Conservation (phyloP, 2,113 vertebrate genomes). For the Antechinus stuartii region DNA sequence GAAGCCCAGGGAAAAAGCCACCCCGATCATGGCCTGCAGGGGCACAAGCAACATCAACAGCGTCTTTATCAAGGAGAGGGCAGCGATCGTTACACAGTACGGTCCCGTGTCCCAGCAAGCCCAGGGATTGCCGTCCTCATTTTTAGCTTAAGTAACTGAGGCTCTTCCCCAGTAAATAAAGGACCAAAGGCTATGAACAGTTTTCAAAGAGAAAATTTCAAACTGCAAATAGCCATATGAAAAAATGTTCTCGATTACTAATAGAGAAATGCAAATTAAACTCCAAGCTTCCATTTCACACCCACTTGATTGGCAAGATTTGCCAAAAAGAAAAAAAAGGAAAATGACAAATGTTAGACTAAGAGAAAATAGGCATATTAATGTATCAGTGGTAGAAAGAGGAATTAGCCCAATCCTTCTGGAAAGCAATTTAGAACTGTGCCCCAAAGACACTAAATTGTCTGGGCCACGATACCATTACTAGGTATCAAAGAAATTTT, state of each 20-base stretch:
- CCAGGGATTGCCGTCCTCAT: not conserved
- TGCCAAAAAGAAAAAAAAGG: not conserved
- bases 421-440: not conserved
- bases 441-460: not conserved
- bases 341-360: not conserved
- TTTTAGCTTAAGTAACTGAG: not conserved
- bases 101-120: not conserved
- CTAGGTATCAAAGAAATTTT: not conserved
- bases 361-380: not conserved
- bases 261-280: not conserved
- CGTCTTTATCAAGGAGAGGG: not conserved
- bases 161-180: not conserved
- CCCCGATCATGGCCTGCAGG: constrained; percentile 94
- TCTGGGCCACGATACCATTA: not conserved
- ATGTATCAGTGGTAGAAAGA: not conserved
- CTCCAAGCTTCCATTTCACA: not conserved
- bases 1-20: constrained; percentile 97
- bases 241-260: not conserved
- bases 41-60: not conserved
- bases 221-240: not conserved
- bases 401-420: not conserved
- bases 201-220: not conserved
- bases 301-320: not conserved
- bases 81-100: not conserved
- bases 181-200: not conserved